Conservation (phyloP, 2,888 invertebrate species). For the Amphipoea oculea region DNA sequence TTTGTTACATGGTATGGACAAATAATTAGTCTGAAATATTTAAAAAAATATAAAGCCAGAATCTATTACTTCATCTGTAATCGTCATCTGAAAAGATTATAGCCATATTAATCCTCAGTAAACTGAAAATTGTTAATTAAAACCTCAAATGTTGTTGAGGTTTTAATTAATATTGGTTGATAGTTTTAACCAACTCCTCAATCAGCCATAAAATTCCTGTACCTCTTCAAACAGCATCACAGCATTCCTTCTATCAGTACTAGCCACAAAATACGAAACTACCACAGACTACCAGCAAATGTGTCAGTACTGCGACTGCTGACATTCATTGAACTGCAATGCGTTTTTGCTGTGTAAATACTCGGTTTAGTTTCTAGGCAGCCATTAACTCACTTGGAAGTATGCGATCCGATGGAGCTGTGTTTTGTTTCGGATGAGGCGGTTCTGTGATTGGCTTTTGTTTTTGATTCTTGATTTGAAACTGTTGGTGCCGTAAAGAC, state of each 20-base stretch:
- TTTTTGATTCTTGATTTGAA: slow-evolving; percentile 6
- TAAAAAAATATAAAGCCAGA: not conserved
- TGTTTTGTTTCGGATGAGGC: slow-evolving; percentile 47
- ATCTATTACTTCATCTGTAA: not conserved
- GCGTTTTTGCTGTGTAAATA: slow-evolving; percentile 68
- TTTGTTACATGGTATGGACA: too few relatives aligned
- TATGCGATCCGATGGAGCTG: slow-evolving; percentile 53
- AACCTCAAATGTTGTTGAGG: not conserved
- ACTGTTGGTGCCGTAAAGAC: not conserved
- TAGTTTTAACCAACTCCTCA: not conserved
- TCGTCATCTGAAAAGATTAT: not conserved
- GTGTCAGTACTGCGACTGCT: slow-evolving; percentile 64
- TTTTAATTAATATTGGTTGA: not conserved
- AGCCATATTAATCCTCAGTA: not conserved
- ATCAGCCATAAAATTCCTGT: slow-evolving; percentile 18
- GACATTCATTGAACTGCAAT: slow-evolving; percentile 62
- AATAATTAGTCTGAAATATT: too few relatives aligned
- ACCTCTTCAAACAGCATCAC: slow-evolving; percentile 13
- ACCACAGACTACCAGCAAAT: slow-evolving; percentile 54
- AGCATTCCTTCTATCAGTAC: slow-evolving; percentile 8
- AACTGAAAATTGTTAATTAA: not conserved
- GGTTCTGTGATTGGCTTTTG: slow-evolving; percentile 21
- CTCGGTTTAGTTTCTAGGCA: slow-evolving; percentile 69
- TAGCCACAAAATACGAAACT: slow-evolving; percentile 20
- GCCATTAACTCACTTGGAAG: slow-evolving; percentile 55